Conservation (phyloP, 2,888 invertebrate species). For the Limenitis arthemis region DNA sequence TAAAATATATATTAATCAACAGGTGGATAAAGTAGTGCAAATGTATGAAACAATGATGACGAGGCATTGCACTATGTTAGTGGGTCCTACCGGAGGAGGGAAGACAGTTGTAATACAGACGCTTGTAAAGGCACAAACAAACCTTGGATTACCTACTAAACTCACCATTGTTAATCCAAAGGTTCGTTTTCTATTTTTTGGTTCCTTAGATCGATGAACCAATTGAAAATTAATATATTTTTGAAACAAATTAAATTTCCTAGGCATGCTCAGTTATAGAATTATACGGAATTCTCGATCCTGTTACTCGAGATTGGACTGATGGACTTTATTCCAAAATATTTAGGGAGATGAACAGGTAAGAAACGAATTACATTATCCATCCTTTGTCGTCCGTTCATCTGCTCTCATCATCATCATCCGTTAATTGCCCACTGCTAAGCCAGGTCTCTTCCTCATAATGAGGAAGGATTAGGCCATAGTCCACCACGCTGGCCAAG, state of each 20-base stretch:
- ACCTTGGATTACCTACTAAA: constrained; percentile 84
- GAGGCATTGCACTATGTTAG: constrained; percentile 91
- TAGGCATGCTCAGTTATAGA: constrained; percentile 91
- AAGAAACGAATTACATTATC: not conserved
- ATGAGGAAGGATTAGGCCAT: too few species aligned
- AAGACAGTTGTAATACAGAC: constrained; percentile 89
- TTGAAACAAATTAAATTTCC: constrained; percentile 11
- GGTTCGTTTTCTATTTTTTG: constrained; percentile 40
- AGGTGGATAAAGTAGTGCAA: constrained; percentile 92
- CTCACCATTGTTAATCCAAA: constrained; percentile 89
- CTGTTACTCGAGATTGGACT: constrained; percentile 91
- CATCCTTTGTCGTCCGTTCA: too few species aligned
- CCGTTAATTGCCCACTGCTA: too few species aligned
- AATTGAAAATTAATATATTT: not conserved
- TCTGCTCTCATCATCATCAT: too few species aligned
- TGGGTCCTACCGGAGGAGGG: constrained; percentile 94
- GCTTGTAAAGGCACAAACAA: constrained; percentile 83
- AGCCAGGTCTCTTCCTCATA: too few species aligned
- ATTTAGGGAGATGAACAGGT: constrained; percentile 92
- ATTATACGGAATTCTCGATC: constrained; percentile 90
- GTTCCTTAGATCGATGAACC: not conserved
- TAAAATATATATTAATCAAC: constrained; percentile 6
- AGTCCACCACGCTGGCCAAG: too few species aligned
- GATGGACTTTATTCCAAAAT: constrained; percentile 93
- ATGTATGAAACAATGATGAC: constrained; percentile 97